phyloP scores from a whole-genome alignment of 1,140 invertebrate species.

The Drosophila orena region DNA sequence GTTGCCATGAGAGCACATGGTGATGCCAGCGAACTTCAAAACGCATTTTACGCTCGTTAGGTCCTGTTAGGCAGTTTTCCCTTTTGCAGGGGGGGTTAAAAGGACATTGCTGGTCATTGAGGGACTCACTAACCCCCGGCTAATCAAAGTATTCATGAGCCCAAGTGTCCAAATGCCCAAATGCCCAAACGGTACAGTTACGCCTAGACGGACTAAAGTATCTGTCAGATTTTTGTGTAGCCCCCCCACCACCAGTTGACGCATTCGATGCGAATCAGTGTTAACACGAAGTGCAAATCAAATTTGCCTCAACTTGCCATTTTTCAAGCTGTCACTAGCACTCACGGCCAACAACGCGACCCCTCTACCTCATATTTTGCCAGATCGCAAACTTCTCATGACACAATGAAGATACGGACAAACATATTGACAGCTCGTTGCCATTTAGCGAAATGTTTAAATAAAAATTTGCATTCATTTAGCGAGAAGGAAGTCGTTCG shows the following conservation, averaged over 20 bases:
- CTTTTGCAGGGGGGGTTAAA: conserved; percentile 17
- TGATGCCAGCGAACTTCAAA: conserved; percentile 68
- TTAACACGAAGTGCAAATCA: conserved; percentile 46
- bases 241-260: not conserved
- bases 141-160: conserved; percentile 51
- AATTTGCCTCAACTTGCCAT: conserved; percentile 62
- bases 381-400: conserved; percentile 33
- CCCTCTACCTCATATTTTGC: conserved; percentile 1
- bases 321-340: conserved; percentile 72
- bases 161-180: too few relatives aligned
- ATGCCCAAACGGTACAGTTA: conserved; percentile 13
- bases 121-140: conserved; percentile 30
- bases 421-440: conserved; percentile 81
- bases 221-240: conserved; percentile 3
- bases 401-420: conserved; percentile 73
- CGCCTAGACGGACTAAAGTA: not conserved
- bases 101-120: conserved; percentile 56
- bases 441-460: conserved; percentile 79
- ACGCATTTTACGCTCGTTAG: conserved; percentile 77
- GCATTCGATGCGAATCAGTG: conserved; percentile 50
- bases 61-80: conserved; percentile 52
- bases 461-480: conserved; percentile 82
- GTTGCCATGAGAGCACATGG: conserved; percentile 12
- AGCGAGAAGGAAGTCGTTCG: conserved; percentile 1
- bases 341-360: conserved; percentile 31